Conservation (phyloP, 2,888 invertebrate genomes). For the Tenthredo mesomela region DNA sequence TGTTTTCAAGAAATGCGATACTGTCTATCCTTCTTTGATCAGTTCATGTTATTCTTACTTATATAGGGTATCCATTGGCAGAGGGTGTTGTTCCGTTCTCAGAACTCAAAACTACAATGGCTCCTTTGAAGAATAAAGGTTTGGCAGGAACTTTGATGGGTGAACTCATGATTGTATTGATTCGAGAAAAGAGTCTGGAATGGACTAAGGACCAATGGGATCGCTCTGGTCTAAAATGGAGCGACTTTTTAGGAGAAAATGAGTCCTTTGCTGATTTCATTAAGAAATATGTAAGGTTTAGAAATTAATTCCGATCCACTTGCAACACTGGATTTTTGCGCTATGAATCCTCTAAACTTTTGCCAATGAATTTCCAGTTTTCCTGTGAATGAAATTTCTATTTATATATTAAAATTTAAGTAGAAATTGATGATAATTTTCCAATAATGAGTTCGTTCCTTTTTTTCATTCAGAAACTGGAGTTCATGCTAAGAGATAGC, state of each 20-base stretch:
- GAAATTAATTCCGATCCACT: background rate
- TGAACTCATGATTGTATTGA: constrained; percentile 81
- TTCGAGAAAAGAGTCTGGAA: constrained; percentile 81
- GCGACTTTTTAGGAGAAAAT: constrained; percentile 79
- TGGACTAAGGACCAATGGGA: constrained; percentile 81
- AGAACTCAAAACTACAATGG: constrained; percentile 67
- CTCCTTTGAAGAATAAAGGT: constrained; percentile 66
- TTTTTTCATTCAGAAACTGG: constrained; percentile 77
- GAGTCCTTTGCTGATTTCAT: constrained; percentile 79
- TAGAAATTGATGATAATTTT: background rate
- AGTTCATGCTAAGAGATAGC: constrained; percentile 77
- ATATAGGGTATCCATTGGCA: constrained; percentile 79
- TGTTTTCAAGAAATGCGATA: constrained; percentile 30
- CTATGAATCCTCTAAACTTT: background rate
- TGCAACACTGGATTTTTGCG: background rate
- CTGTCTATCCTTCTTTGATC: background rate
- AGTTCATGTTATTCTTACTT: constrained; percentile 43
- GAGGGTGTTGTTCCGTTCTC: constrained; percentile 75
- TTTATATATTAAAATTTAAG: background rate
- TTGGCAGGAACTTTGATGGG: constrained; percentile 80
- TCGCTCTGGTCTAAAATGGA: constrained; percentile 79
- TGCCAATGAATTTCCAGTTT: too few relatives aligned
- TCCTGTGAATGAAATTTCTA: background rate
- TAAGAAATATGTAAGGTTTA: constrained; percentile 75
- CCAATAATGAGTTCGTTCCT: background rate